These are phyloP conservation scores for Steromphala cineraria DNA, from an alignment of 2,888 invertebrate genomes.

Conservation along the genomic window DNA sequence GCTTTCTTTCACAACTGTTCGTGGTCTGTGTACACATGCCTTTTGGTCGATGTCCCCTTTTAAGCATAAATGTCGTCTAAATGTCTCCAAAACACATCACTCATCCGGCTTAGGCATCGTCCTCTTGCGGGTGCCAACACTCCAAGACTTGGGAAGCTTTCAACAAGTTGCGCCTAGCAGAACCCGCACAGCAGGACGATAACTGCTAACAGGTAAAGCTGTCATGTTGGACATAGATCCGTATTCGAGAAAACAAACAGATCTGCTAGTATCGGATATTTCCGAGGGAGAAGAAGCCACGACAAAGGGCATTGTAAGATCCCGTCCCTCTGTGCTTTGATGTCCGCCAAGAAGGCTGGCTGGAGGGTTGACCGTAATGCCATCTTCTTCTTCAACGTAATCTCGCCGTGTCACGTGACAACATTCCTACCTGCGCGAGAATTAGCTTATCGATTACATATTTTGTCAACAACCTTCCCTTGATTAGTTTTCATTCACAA, in stretches of 20 bases:
- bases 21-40: background rate
- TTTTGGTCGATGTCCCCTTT: background rate
- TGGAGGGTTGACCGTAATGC: background rate
- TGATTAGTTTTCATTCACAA: background rate
- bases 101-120: background rate
- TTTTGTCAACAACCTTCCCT: background rate
- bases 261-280: slow-evolving; percentile 2
- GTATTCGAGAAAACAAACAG: slow-evolving; percentile 10
- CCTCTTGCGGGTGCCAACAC: background rate
- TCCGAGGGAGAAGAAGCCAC: background rate
- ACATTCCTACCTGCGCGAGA: background rate
- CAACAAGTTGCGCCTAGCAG: background rate
- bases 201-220: background rate
- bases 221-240: slow-evolving; percentile 6
- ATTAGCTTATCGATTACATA: background rate
- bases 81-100: background rate
- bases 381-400: background rate
- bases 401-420: background rate
- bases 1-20: too few species aligned
- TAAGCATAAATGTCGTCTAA: slow-evolving; percentile 3
- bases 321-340: background rate
- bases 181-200: background rate
- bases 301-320: background rate
- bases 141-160: background rate
- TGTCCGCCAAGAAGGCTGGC: background rate